Base-by-base conservation (phyloP, 2,888 invertebrate genomes). In the Schizotus pectinicornis region DNA sequence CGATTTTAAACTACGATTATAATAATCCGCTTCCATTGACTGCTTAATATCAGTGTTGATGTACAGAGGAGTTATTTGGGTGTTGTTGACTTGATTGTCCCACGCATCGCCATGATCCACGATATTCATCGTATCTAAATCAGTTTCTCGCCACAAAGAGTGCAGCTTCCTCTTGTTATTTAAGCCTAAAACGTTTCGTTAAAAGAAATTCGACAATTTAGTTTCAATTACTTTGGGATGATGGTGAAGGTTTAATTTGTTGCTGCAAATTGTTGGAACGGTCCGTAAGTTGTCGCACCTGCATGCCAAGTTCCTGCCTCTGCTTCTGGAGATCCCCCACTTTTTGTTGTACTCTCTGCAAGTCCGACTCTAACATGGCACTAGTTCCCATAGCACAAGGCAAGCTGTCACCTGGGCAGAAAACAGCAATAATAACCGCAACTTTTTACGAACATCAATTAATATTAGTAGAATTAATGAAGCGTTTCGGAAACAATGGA, bases 81-180 rank as follows among this genome's bases (percentile, higher is more conserved):
- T 74, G 81, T 7, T 49, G 14, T 22, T 49, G 3, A 45, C 11
- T 43, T 53, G 47, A 53, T 46, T 63, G 41, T 76, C 73, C 45
- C 81, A 80, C 38, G 78, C 85, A 32, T 86, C 79, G 2, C 87
- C 88, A 67, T 88, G 89, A 75, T 94, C 93, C 48, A 87, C 82
- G 0, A 90, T 89, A 57, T 86, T 84, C 73, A 91, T 89, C 0
- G 91, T 88, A 77, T 95, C 95, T 30, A 96, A 80, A 79, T 96
- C 95, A 0, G 95, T 95, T 80, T 95, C 95, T 52, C 91, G 84
- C 91, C 95, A 95, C 0, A 88, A 86, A 1, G 89, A 88, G 42
- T 84, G 86, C 11, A 86, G 83, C 51, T 84, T 83, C 69, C 85
- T 86, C 70, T 86, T 86, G 50, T 79, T 74, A 56, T 71, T 71